phyloP scores from a whole-genome alignment of 1,140 invertebrate species.

The Charaxes varanes region DNA sequence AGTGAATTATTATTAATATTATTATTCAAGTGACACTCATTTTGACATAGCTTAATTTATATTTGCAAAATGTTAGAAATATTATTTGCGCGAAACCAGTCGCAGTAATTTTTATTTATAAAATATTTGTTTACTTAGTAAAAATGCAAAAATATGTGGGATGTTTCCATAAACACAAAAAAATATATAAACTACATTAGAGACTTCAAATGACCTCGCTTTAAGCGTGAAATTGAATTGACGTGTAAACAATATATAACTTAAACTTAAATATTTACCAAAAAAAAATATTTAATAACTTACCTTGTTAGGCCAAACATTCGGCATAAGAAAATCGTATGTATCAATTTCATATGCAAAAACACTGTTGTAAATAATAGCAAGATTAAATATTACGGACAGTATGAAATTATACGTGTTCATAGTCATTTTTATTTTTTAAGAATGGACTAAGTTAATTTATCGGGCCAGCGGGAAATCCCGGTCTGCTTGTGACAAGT shows the following conservation, averaged over 20 bases:
- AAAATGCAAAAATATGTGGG: too few species aligned
- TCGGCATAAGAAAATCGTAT: slow-evolving; percentile 62
- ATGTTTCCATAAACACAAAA: too few species aligned
- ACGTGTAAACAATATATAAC: neutral
- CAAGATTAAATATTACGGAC: slow-evolving; percentile 24
- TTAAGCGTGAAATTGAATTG: too few species aligned
- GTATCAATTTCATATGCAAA: slow-evolving; percentile 45
- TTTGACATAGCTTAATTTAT: too few species aligned
- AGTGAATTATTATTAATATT: too few species aligned
- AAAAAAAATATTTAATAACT: slow-evolving; percentile 21
- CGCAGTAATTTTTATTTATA: too few species aligned
- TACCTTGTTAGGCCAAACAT: slow-evolving; percentile 58
- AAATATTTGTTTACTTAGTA: too few species aligned
- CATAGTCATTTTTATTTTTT: slow-evolving; percentile 17
- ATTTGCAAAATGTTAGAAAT: too few species aligned
- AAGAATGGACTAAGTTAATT: slow-evolving; percentile 7
- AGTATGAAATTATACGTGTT: slow-evolving; percentile 28
- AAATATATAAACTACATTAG: too few species aligned
- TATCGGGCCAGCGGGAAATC: slow-evolving; percentile 18
- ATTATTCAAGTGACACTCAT: too few species aligned
- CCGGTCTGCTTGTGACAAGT: slow-evolving; percentile 2
- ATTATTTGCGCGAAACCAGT: too few species aligned
- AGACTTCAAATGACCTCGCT: too few species aligned
- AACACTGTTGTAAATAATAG: slow-evolving; percentile 22
- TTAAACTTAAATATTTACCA: neutral